A percentile compares a stretch with the other conserved stretches of the same genome.
phyloP scores from a whole-genome alignment of 2,113 vertebrate genomes.

The Tenrec ecaudatus region DNA sequence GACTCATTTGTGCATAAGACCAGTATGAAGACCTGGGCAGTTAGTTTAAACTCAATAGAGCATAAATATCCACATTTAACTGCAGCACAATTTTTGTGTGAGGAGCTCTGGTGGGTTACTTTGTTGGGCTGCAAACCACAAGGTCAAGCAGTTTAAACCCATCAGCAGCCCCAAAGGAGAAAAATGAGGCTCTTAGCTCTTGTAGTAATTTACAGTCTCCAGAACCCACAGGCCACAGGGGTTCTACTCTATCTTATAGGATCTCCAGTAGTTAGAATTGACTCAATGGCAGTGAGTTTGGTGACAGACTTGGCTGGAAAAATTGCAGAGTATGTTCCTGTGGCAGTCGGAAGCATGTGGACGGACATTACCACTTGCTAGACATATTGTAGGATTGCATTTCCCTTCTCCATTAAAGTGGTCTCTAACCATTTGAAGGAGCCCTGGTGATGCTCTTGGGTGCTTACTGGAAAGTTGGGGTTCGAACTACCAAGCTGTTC shows the following conservation, averaged over 20 bases:
- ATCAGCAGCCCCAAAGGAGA: too few relatives aligned
- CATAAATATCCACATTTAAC: neutral
- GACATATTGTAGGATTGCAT: neutral
- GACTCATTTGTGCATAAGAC: slow-evolving; percentile 18
- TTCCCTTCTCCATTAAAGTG: slow-evolving; percentile 1
- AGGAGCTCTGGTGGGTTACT: neutral
- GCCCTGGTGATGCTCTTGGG: neutral
- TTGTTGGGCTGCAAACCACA: too few relatives aligned
- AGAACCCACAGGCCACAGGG: too few relatives aligned
- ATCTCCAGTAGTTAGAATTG: too few relatives aligned
- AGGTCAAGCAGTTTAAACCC: too few relatives aligned
- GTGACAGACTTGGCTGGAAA: neutral
- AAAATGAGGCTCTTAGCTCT: too few relatives aligned
- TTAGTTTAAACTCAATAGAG: neutral
- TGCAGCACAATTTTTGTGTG: neutral
- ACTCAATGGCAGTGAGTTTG: too few relatives aligned
- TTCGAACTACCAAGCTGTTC: neutral
- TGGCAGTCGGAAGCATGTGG: neutral
- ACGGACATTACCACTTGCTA: neutral
- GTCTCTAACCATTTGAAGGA: neutral
- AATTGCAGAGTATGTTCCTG: neutral
- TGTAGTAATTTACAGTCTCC: too few relatives aligned
- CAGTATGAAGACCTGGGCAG: neutral
- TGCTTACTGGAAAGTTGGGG: neutral
- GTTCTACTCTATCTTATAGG: too few relatives aligned